A percentile compares a stretch with the other conserved stretches of the same genome.
phyloP scores from a whole-genome alignment of 1,140 invertebrate genomes.

The Vanessa tameamea region DNA sequence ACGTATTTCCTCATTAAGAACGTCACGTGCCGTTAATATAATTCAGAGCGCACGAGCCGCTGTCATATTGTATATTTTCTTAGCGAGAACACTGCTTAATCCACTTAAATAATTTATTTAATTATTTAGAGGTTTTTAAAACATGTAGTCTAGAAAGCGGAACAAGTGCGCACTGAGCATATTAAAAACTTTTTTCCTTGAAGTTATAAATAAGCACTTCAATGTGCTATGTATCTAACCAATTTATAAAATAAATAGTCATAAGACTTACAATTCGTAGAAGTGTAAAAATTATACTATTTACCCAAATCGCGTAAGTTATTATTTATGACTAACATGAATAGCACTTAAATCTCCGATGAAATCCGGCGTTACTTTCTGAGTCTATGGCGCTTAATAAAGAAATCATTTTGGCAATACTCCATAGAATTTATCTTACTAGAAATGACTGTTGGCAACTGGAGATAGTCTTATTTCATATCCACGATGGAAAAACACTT shows the following conservation, averaged over 20 bases:
- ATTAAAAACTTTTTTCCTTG: neutral
- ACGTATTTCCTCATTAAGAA: conserved; percentile 46
- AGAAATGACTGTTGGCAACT: neutral
- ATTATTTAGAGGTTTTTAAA: conserved; percentile 3
- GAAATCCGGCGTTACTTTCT: conserved; percentile 7
- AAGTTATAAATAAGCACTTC: neutral
- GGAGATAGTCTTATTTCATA: neutral
- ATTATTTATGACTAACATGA: neutral
- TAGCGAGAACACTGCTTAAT: conserved; percentile 12
- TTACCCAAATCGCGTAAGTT: neutral
- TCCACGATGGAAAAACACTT: neutral
- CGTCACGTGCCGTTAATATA: conserved; percentile 28
- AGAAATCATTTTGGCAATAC: conserved; percentile 12
- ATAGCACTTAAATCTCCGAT: neutral
- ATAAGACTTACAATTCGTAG: neutral
- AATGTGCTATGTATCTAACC: neutral
- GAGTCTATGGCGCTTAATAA: neutral
- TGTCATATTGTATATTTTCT: conserved; percentile 16
- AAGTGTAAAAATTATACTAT: neutral
- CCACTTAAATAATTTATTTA: conserved; percentile 2
- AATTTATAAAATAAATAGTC: conserved; percentile 5
- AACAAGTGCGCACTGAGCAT: neutral
- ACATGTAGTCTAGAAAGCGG: conserved; percentile 2
- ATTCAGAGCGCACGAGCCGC: conserved; percentile 18
- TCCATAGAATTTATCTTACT: neutral